Percentiles rank a stretch among this genome's conserved stretches.
Conservation (phyloP, 1,140 invertebrate genomes). For the Trachymyrmex cornetzi region DNA sequence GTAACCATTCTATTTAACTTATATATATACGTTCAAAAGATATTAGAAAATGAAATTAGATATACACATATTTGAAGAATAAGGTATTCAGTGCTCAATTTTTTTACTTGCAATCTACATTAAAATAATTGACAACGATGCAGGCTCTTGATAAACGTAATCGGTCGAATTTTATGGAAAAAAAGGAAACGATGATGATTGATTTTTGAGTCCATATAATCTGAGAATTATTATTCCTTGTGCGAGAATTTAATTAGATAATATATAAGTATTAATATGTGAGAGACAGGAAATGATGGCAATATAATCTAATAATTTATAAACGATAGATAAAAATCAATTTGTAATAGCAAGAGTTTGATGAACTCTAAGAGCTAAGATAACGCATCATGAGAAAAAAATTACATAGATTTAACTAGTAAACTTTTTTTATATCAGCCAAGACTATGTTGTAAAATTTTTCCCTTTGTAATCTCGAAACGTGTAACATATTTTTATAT, state of each 20-base stretch:
- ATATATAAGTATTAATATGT: not conserved
- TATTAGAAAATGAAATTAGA: conserved; percentile 3
- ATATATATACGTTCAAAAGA: not conserved
- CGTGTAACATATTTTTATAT: not conserved
- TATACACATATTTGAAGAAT: conserved; percentile 1
- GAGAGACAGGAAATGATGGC: not conserved
- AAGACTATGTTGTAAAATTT: not conserved
- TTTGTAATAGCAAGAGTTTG: not conserved
- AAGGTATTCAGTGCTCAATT: not conserved
- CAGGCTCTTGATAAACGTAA: conserved; percentile 30
- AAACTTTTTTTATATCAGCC: not conserved
- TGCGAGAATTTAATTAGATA: conserved; percentile 21
- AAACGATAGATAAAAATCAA: conserved; percentile 8
- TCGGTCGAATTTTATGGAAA: conserved; percentile 55
- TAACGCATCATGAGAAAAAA: not conserved
- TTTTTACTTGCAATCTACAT: not conserved
- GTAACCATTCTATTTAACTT: not conserved
- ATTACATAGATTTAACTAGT: not conserved
- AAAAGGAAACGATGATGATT: conserved; percentile 16
- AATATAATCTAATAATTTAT: conserved; percentile 25
- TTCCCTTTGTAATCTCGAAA: not conserved
- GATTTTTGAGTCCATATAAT: conserved; percentile 3
- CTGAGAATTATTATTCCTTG: conserved; percentile 13
- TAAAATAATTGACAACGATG: not conserved
- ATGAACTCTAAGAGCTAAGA: not conserved